These are phyloP conservation scores for Pseudomyrmex concolor DNA, from an alignment of 1,140 invertebrate genomes.

Conservation along the genomic window DNA sequence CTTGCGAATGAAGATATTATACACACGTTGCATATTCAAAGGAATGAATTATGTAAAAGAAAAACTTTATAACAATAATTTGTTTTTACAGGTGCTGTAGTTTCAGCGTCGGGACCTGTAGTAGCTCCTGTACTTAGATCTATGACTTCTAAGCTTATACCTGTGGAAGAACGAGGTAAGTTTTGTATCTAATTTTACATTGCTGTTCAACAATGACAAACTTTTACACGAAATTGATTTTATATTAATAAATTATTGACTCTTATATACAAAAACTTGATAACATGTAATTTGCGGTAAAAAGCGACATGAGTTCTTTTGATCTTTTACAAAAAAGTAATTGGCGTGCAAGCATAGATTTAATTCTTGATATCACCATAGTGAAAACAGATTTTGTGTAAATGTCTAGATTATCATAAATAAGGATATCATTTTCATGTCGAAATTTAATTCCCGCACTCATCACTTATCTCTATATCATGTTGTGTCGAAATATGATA, in stretches of 20 bases:
- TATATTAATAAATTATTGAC: too few relatives aligned
- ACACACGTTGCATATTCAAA: not conserved
- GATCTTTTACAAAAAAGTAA: too few relatives aligned
- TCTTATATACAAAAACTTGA: too few relatives aligned
- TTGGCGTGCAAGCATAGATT: not conserved
- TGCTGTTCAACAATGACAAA: too few relatives aligned
- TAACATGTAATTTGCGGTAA: too few relatives aligned
- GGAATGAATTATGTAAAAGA: not conserved
- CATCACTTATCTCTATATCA: not conserved
- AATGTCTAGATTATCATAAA: not conserved
- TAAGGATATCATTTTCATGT: not conserved
- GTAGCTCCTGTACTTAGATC: constrained; percentile 91
- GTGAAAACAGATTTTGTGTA: not conserved
- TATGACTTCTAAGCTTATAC: constrained; percentile 90
- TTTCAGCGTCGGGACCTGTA: constrained; percentile 89
- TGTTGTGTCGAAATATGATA: too few relatives aligned
- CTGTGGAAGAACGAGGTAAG: constrained; percentile 88
- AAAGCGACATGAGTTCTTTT: too few relatives aligned
- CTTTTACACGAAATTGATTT: too few relatives aligned
- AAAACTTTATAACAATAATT: constrained; percentile 18
- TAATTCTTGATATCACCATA: not conserved
- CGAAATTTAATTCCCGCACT: not conserved
- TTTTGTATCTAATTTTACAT: not conserved
- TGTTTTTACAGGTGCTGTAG: constrained; percentile 85
- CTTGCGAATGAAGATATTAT: not conserved